These are phyloP conservation scores for Scelioninae gen. 1 DNA, from an alignment of 2,888 invertebrate genomes.

Conservation along the genomic window DNA sequence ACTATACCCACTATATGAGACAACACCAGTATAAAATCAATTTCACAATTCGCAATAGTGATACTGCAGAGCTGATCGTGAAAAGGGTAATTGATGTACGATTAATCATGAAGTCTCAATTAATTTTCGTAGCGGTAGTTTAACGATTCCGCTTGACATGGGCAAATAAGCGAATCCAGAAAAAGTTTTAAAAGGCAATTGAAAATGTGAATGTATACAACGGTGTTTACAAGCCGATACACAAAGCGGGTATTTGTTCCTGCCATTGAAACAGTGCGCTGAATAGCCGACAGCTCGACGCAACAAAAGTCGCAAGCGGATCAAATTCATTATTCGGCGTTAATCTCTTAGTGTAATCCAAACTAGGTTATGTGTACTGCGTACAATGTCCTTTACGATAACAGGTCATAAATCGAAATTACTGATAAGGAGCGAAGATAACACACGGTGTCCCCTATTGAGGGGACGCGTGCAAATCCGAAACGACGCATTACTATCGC, in stretches of 20 bases:
- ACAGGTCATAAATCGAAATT: slow-evolving; percentile 79
- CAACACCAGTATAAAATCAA: not conserved
- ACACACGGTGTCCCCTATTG: slow-evolving; percentile 64
- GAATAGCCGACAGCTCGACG: slow-evolving; percentile 40
- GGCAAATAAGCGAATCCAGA: slow-evolving; percentile 35
- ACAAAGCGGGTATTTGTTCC: slow-evolving; percentile 41
- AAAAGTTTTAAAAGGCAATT: slow-evolving; percentile 42
- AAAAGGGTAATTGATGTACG: slow-evolving; percentile 17
- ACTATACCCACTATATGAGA: too few relatives aligned
- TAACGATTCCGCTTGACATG: slow-evolving; percentile 19
- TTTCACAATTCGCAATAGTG: not conserved
- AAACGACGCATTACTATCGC: slow-evolving; percentile 51
- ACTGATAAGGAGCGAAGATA: slow-evolving; percentile 77
- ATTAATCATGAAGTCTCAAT: slow-evolving; percentile 22
- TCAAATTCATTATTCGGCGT: slow-evolving; percentile 63
- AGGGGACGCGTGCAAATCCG: slow-evolving; percentile 46
- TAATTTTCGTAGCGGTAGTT: slow-evolving; percentile 18
- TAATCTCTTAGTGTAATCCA: slow-evolving; percentile 79
- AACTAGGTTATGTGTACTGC: slow-evolving; percentile 75
- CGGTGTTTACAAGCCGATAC: slow-evolving; percentile 51
- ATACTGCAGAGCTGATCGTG: not conserved
- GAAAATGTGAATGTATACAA: not conserved
- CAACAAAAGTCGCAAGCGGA: slow-evolving; percentile 61
- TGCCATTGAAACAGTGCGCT: slow-evolving; percentile 34
- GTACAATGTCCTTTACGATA: slow-evolving; percentile 78